Conservation (phyloP, 1,140 invertebrate genomes). For the Drosophila equinoxialis region DNA sequence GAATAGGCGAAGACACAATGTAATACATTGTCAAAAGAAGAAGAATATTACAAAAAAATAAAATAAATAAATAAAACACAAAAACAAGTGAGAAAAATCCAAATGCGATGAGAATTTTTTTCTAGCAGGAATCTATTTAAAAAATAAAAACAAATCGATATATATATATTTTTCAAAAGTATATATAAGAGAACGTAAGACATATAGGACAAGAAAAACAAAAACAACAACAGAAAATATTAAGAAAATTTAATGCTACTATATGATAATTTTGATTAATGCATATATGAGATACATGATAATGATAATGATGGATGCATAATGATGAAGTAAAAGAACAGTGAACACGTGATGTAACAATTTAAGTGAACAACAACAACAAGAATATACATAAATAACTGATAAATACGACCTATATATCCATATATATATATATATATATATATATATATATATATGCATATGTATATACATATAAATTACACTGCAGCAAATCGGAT, state of each 20-base stretch:
- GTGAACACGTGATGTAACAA: slow-evolving; percentile 80
- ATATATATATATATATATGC: no score
- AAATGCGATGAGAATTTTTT: slow-evolving; percentile 60
- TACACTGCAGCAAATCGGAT: slow-evolving; percentile 1
- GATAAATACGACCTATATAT: slow-evolving; percentile 13
- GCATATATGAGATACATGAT: slow-evolving; percentile 53
- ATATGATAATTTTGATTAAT: slow-evolving; percentile 64
- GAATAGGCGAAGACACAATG: no score
- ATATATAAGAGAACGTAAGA: slow-evolving; percentile 78
- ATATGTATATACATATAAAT: no score
- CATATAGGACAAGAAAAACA: slow-evolving; percentile 61
- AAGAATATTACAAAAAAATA: slow-evolving; percentile 19
- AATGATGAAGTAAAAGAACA: slow-evolving; percentile 67
- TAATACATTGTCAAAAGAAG: neutral
- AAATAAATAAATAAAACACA: slow-evolving; percentile 6
- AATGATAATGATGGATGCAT: slow-evolving; percentile 47
- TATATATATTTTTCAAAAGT: slow-evolving; percentile 65
- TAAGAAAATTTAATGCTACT: slow-evolving; percentile 30
- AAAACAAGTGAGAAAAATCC: slow-evolving; percentile 33
- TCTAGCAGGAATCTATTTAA: slow-evolving; percentile 74
- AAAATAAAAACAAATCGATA: slow-evolving; percentile 45
- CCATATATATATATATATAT: no score
- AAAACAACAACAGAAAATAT: slow-evolving; percentile 42
- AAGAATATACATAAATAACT: slow-evolving; percentile 32
- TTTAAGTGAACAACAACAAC: slow-evolving; percentile 69